These are phyloP conservation scores for Darevskia nairensis DNA, from an alignment of 2,797 vertebrate genomes.

Conservation along the genomic window DNA sequence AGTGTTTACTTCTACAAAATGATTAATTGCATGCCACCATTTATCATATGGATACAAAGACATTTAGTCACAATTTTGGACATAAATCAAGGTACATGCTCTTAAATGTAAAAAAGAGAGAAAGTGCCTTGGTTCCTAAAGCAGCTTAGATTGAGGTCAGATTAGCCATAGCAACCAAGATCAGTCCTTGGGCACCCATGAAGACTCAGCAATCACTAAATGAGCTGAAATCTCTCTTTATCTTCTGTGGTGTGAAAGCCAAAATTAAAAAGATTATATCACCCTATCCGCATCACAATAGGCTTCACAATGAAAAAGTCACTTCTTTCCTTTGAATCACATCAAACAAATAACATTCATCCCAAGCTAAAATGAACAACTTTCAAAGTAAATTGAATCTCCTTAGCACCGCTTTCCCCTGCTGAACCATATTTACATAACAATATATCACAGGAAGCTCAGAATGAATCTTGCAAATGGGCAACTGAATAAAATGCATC, in stretches of 20 bases:
- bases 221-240: conserved; percentile 82
- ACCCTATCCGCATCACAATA: conserved; percentile 80
- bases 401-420: conserved; percentile 77
- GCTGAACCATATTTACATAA: conserved; percentile 82
- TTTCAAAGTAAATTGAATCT: conserved; percentile 85
- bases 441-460: conserved; percentile 82
- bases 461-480: conserved; percentile 77
- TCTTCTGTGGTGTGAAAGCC: conserved; percentile 82
- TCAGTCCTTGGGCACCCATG: conserved; percentile 76
- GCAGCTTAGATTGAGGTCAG: conserved; percentile 82
- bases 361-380: conserved; percentile 81
- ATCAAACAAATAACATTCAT: conserved; percentile 84
- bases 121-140: conserved; percentile 76
- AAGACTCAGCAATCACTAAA: conserved; percentile 83
- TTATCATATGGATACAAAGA: conserved; percentile 81
- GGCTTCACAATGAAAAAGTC: conserved; percentile 82
- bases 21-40: conserved; percentile 79
- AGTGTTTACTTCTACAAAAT: conserved; percentile 82
- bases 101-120: conserved; percentile 74
- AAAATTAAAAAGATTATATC: conserved; percentile 87
- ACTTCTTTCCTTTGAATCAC: conserved; percentile 81
- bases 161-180: conserved; percentile 81
- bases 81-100: conserved; percentile 82
- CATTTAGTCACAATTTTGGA: conserved; percentile 78
- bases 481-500: conserved; percentile 63